These are phyloP conservation scores for Pogonomyrmex californicus DNA, from an alignment of 1,140 invertebrate genomes.

Conservation along the genomic window DNA sequence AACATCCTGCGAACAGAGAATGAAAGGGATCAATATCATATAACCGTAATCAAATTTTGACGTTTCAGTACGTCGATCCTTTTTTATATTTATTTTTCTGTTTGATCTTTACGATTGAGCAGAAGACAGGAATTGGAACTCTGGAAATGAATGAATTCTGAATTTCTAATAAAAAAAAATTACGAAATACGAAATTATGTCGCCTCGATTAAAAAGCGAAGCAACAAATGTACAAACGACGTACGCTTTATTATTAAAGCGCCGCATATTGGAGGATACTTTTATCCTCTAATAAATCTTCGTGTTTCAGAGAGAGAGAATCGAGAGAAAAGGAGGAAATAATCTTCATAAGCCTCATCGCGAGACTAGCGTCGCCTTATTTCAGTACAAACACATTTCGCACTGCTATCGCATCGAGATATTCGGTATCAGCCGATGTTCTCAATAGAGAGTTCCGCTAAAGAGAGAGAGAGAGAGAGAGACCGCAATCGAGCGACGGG, in stretches of 20 bases:
- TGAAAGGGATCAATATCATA: slow-evolving; percentile 22
- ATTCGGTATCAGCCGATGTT: slow-evolving; percentile 62
- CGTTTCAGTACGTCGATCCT: not conserved
- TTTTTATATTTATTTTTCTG: not conserved
- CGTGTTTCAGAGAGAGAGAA: slow-evolving; percentile 36
- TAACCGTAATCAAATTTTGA: not conserved
- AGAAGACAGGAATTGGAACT: not conserved
- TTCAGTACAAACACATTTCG: slow-evolving; percentile 65
- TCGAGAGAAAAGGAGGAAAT: slow-evolving; percentile 24
- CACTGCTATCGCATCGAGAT: slow-evolving; percentile 69
- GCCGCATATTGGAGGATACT: not conserved
- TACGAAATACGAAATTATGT: not conserved
- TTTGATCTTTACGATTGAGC: not conserved
- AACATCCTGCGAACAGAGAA: slow-evolving; percentile 90
- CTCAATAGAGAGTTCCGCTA: slow-evolving; percentile 69
- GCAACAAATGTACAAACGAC: not conserved
- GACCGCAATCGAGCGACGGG: not conserved
- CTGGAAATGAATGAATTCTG: too few species aligned
- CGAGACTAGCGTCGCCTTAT: slow-evolving; percentile 36
- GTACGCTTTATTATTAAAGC: not conserved
- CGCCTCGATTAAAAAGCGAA: not conserved
- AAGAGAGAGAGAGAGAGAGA: slow-evolving; percentile 11
- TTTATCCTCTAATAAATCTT: slow-evolving; percentile 17
- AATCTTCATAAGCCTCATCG: slow-evolving; percentile 21
- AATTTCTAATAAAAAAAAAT: not conserved